Evolutionary conservation across 1,140 invertebrate genomes (phyloP).

Genomic region (Drosophila nikananu): DNA sequence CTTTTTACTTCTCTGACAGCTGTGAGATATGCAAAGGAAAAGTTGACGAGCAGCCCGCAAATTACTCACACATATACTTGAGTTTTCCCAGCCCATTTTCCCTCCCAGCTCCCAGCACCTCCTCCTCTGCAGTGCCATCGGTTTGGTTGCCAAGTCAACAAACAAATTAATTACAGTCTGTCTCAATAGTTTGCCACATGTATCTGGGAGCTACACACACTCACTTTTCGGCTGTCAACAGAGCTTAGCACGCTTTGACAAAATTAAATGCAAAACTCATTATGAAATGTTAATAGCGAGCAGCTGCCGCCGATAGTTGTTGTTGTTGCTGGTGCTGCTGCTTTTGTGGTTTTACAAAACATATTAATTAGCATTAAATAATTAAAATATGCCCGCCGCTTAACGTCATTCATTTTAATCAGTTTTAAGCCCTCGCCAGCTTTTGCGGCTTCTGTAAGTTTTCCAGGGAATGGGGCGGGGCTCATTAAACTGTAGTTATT

Average conservation of each 20-base stretch:
- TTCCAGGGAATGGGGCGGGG: conserved; percentile 1
- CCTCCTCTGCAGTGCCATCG: not conserved
- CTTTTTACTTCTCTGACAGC: conserved; percentile 47
- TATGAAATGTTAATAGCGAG: conserved; percentile 78
- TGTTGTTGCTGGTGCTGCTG: conserved; percentile 27
- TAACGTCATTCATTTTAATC: conserved; percentile 83
- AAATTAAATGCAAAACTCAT: conserved; percentile 83
- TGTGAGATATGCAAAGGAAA: conserved; percentile 68
- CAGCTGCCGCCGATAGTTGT: conserved; percentile 44
- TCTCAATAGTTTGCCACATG: conserved; percentile 79
- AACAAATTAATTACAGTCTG: conserved; percentile 82
- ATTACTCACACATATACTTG: conserved; percentile 41
- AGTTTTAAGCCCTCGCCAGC: conserved; percentile 75
- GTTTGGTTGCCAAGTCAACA: conserved; percentile 78
- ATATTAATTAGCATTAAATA: conserved; percentile 84
- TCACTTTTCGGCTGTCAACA: conserved; percentile 72
- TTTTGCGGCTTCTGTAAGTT: conserved; percentile 58
- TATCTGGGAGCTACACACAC: conserved; percentile 60
- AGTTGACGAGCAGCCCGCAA: conserved; percentile 71
- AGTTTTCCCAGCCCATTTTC: conserved; percentile 12
- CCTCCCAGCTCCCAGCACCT: not conserved
- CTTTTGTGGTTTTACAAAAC: conserved; percentile 80
- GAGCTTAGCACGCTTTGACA: conserved; percentile 70
- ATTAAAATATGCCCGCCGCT: conserved; percentile 81
- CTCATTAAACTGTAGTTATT: conserved; percentile 73